These are phyloP conservation scores for Benitochromis conjunctus DNA, from an alignment of 2,113 vertebrate species.

Conservation along the genomic window DNA sequence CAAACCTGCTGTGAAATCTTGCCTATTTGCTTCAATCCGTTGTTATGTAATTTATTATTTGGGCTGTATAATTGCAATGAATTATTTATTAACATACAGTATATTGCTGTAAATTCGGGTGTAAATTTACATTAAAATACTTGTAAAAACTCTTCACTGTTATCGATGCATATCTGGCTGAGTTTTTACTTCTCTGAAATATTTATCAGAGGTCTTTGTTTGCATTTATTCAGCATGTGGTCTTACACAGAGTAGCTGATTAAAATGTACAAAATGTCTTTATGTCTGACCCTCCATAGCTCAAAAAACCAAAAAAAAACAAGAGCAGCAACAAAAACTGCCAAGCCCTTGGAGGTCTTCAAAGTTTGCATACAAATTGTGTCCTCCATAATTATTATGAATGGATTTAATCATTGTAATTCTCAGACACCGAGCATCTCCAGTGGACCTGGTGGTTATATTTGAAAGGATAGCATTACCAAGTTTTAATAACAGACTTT, in stretches of 20 bases:
- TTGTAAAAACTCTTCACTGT: conserved; percentile 43
- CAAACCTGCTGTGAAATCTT: conserved; percentile 45
- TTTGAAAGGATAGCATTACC: background rate
- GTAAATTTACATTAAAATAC: conserved; percentile 70
- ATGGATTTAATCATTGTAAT: background rate
- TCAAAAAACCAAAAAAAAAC: background rate
- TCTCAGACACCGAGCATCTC: background rate
- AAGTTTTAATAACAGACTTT: background rate
- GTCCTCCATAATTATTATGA: background rate
- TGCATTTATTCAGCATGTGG: background rate
- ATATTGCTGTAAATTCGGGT: conserved; percentile 67
- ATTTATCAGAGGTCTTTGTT: background rate
- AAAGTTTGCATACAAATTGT: background rate
- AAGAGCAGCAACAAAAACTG: background rate
- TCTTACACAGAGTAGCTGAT: background rate
- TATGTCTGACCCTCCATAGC: background rate
- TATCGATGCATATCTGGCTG: background rate
- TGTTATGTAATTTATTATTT: conserved; percentile 62
- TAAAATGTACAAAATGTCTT: background rate
- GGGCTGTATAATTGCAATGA: conserved; percentile 63
- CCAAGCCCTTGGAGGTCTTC: background rate
- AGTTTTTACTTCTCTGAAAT: background rate
- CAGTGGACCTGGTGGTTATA: background rate
- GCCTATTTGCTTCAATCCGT: conserved; percentile 56
- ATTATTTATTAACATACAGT: conserved; percentile 68